Evolutionary conservation across 2,113 vertebrate genomes (phyloP).

Genomic region (Formicarius rufipectus): DNA sequence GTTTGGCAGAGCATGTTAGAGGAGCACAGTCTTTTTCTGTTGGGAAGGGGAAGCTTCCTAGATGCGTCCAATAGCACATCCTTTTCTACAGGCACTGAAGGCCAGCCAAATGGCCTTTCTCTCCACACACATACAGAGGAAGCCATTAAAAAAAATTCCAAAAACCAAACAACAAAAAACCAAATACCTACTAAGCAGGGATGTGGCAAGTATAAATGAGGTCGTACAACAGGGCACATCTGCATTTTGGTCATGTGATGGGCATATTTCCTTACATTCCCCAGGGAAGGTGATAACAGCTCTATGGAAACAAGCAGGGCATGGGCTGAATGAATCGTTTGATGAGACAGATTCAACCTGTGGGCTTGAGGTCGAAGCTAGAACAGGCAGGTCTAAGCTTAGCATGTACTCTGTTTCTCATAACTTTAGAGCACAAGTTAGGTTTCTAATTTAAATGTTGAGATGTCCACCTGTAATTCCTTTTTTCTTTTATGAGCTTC

Average conservation of each 20-base stretch:
- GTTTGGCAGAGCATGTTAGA: neutral
- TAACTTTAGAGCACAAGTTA: slow-evolving; percentile 17
- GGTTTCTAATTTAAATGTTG: slow-evolving; percentile 46
- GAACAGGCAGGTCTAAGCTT: neutral
- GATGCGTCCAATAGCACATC: neutral
- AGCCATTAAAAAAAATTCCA: neutral
- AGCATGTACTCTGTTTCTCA: neutral
- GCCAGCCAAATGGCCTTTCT: neutral
- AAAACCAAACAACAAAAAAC: too few relatives aligned
- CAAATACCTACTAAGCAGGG: neutral
- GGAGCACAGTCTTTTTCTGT: neutral
- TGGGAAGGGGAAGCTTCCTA: neutral
- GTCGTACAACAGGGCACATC: neutral
- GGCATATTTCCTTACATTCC: neutral
- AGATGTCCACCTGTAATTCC: neutral
- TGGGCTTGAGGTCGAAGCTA: neutral
- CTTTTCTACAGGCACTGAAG: neutral
- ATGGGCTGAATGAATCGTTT: neutral
- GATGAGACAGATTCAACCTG: neutral
- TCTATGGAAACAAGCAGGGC: neutral
- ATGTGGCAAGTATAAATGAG: neutral
- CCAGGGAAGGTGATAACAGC: neutral
- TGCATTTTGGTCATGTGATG: neutral
- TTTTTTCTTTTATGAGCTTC: neutral
- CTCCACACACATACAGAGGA: fast-evolving